These are phyloP conservation scores for Accipiter virgatus DNA, from an alignment of 2,113 vertebrate genomes.

Conservation along the genomic window DNA sequence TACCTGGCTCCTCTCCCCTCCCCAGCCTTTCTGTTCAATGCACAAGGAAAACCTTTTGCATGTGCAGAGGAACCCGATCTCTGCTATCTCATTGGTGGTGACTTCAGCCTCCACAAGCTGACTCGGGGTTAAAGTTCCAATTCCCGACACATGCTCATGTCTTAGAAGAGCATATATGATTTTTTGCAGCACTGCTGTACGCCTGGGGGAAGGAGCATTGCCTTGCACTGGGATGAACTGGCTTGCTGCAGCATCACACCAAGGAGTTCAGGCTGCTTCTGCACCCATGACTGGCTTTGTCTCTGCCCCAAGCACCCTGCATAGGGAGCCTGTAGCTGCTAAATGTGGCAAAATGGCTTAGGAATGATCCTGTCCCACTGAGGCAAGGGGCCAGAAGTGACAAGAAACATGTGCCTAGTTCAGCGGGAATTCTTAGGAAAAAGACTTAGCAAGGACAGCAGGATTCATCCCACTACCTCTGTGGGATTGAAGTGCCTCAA, in stretches of 20 bases:
- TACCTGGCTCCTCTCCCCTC: not conserved
- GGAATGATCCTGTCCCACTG: not conserved
- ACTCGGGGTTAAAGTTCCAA: not conserved
- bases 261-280: not conserved
- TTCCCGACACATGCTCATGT: accelerated
- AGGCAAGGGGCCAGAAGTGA: not conserved
- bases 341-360: not conserved
- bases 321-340: not conserved
- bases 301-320: not conserved
- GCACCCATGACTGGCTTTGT: not conserved
- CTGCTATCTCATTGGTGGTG: not conserved
- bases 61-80: accelerated
- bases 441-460: not conserved
- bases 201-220: not conserved
- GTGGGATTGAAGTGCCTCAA: not conserved
- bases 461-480: not conserved
- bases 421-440: not conserved
- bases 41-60: not conserved
- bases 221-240: not conserved
- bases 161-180: not conserved
- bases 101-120: not conserved
- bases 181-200: not conserved
- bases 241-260: not conserved
- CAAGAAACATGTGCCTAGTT: not conserved
- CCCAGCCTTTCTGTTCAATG: not conserved